Conservation (phyloP, 1,140 invertebrate genomes). For the Brachionus asplanchnoidis region DNA sequence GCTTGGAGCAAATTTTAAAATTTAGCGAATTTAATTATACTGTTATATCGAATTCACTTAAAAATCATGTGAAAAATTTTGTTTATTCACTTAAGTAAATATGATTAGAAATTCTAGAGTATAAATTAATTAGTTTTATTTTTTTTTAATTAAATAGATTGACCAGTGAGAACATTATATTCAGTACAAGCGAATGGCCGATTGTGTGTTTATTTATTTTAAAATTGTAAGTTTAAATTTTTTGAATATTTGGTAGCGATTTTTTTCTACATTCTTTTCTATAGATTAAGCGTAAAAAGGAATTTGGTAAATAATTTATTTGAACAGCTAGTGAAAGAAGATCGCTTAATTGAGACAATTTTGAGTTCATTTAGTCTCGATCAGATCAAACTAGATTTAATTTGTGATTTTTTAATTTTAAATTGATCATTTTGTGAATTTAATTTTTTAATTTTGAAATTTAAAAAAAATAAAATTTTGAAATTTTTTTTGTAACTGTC, state of each 20-base stretch:
- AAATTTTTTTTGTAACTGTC: neutral
- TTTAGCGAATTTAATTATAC: neutral
- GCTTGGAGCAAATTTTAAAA: neutral
- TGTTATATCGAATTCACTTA: neutral
- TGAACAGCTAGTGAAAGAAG: neutral
- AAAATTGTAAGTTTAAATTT: constrained; percentile 48
- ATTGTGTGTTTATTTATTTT: constrained; percentile 48
- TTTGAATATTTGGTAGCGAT: neutral
- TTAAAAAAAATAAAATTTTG: neutral
- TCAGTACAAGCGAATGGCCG: constrained; percentile 49
- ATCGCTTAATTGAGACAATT: neutral
- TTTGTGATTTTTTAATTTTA: constrained; percentile 19
- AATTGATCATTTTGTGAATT: neutral
- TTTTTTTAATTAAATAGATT: constrained; percentile 45
- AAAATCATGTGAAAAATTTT: constrained; percentile 33
- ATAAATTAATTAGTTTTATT: neutral
- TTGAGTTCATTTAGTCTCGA: neutral
- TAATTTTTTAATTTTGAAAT: neutral
- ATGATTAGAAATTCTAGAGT: neutral
- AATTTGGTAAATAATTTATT: constrained; percentile 2
- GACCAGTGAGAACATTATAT: constrained; percentile 48
- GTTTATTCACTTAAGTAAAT: constrained; percentile 17
- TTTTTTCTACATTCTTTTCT: neutral
- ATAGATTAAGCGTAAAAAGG: neutral
- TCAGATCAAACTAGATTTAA: constrained; percentile 9